phyloP scores from a whole-genome alignment of 2,888 invertebrate genomes.

The Pterostichus niger region DNA sequence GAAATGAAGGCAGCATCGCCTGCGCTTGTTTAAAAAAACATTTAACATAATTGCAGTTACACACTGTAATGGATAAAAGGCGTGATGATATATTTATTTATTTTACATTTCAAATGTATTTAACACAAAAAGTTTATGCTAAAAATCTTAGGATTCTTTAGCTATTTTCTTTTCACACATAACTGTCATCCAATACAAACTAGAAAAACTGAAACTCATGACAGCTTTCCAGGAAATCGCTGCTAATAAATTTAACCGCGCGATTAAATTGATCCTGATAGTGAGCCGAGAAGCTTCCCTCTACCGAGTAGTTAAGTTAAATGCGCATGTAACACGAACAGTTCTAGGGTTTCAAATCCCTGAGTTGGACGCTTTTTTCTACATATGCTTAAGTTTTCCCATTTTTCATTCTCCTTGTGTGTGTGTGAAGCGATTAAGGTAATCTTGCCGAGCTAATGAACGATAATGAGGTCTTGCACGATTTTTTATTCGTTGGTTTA shows the following conservation, averaged over 20 bases:
- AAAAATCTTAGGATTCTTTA: no score
- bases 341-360: constrained; percentile 8
- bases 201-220: constrained; percentile 14
- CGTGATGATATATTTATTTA: no score
- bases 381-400: neutral
- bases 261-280: constrained; percentile 20
- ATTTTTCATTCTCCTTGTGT: constrained; percentile 6
- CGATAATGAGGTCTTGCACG: constrained; percentile 1
- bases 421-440: neutral
- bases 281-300: constrained; percentile 19
- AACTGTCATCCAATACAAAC: no score
- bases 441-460: constrained; percentile 1
- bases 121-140: no score
- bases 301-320: constrained; percentile 4
- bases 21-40: no score
- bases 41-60: no score
- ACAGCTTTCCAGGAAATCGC: constrained; percentile 11
- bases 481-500: neutral
- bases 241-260: constrained; percentile 39
- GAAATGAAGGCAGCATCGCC: no score
- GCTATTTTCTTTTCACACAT: no score
- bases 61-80: no score
- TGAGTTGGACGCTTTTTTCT: constrained; percentile 2
- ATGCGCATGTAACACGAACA: constrained; percentile 26
- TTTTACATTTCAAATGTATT: no score